Evolutionary conservation across 2,113 vertebrate species (phyloP).

Genomic region (Meleagris gallopavo): DNA sequence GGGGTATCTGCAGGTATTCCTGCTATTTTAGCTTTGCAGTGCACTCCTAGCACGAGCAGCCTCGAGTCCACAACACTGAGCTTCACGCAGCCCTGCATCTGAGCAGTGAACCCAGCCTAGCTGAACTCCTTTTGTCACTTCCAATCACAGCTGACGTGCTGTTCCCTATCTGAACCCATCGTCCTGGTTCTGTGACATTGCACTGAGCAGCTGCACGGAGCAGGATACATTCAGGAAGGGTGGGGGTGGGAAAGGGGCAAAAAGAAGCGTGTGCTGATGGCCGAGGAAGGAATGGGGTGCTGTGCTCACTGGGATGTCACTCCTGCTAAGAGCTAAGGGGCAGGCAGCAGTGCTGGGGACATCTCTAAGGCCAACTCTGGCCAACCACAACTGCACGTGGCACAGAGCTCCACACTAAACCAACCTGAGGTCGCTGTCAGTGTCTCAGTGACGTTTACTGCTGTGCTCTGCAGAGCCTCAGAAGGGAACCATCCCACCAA

Average conservation of each 20-base stretch:
- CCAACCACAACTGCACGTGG: not conserved
- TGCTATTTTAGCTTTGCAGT: not conserved
- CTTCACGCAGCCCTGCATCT: fast-evolving
- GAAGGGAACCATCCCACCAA: not conserved
- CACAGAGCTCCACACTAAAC: not conserved
- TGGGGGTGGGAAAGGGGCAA: not conserved
- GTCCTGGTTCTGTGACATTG: not conserved
- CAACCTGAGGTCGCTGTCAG: too few relatives aligned
- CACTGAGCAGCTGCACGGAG: not conserved
- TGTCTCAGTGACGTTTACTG: not conserved
- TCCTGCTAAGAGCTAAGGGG: not conserved
- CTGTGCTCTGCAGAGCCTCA: fast-evolving
- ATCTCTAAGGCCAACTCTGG: not conserved
- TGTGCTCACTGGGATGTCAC: not conserved
- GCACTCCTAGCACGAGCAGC: not conserved
- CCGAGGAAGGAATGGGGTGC: not conserved
- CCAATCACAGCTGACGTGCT: not conserved
- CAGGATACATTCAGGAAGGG: not conserved
- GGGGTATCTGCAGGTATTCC: not conserved
- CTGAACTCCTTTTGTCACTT: not conserved
- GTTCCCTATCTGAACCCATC: not conserved
- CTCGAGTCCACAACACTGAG: not conserved
- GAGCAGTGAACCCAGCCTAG: not conserved
- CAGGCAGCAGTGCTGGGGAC: fast-evolving
- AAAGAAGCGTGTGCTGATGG: not conserved